Evolutionary conservation across 2,113 vertebrate species (phyloP), one percentile per base, ranked within the genome.

Genomic region (Budorcas taxicolor): DNA sequence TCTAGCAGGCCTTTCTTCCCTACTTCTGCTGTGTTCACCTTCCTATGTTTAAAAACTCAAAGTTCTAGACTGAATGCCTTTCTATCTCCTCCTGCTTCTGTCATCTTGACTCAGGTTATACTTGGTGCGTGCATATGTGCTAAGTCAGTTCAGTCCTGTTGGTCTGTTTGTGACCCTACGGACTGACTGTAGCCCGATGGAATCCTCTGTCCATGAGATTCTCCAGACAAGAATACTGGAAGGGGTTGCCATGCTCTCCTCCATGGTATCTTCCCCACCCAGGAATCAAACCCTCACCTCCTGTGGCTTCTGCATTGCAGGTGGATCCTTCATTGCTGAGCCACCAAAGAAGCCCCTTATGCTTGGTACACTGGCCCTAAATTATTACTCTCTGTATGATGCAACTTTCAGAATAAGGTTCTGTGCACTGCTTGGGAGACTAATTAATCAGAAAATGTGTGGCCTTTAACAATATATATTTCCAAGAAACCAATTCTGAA

Each of bases 211-310:
- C 67, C 19, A 40, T 12, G 2, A 71, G 67, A 40, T 40, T 71
- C 67, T 71, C 5, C n/a, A 71, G 67, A 23, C n/a, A 6, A 71
- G n/a, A 40, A 40, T 23, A 71, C 67, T 71, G 19, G 10, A 71
- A 40, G 36, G 19, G n/a, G 67, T 36, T 36, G 19, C n/a, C 67
- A 71, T 23, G 67, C 67, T 6, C 19, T 40, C n/a, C 17, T 40
- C 5, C n/a, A 71, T 12, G 19, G 17, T 36, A 71, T 71, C 10
- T 71, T 71, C 67, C 19, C n/a, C 67, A 71, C n/a, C 67, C n/a
- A 3, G 5, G n/a, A 19, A 23, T 71, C 67, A 36, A 71, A 71
- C 67, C 64, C 1, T 0, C n/a, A 12, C 12, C n/a, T 36, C 8
- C 64, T 36, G n/a, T 71, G 67, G n/a, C 67, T 71, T 36, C 19